phyloP scores from a whole-genome alignment of 1,140 invertebrate genomes.

The Calliopsis andreniformis region DNA sequence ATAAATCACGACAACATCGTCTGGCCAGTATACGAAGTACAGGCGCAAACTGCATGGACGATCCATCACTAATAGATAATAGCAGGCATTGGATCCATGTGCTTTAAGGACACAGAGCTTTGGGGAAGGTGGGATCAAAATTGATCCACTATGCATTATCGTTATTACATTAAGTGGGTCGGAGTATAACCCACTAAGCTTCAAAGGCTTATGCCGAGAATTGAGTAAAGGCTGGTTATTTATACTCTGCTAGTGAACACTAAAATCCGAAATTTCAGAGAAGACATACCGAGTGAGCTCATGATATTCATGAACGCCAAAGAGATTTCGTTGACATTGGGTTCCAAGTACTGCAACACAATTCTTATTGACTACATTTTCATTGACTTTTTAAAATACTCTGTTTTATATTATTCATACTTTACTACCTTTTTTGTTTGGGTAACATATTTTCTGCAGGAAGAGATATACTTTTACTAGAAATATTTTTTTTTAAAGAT shows the following conservation, averaged over 20 bases:
- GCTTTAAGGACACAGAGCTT: slow-evolving; percentile 43
- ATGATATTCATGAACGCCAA: neutral
- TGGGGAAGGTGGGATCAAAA: slow-evolving; percentile 42
- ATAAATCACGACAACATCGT: slow-evolving; percentile 31
- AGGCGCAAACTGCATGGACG: neutral
- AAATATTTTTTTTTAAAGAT: no score
- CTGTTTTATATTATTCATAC: no score
- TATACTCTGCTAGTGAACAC: slow-evolving; percentile 12
- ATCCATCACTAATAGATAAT: slow-evolving; percentile 28
- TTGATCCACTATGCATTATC: slow-evolving; percentile 50
- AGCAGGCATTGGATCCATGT: slow-evolving; percentile 30
- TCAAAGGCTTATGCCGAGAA: slow-evolving; percentile 43
- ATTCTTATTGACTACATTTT: no score
- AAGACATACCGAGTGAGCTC: neutral
- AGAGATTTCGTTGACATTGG: neutral
- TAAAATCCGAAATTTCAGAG: slow-evolving; percentile 17
- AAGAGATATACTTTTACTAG: no score
- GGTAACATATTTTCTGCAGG: no score
- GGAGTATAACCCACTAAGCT: slow-evolving; percentile 42
- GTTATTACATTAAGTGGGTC: slow-evolving; percentile 47
- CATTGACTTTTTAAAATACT: no score
- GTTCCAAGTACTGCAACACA: no score
- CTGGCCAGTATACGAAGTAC: no score
- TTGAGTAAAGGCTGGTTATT: slow-evolving; percentile 40
- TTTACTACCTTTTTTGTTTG: no score